Percentiles rank a stretch among this genome's conserved stretches.
Conservation (phyloP, 2,888 invertebrate species). For the Ganaspis brasiliensis region DNA sequence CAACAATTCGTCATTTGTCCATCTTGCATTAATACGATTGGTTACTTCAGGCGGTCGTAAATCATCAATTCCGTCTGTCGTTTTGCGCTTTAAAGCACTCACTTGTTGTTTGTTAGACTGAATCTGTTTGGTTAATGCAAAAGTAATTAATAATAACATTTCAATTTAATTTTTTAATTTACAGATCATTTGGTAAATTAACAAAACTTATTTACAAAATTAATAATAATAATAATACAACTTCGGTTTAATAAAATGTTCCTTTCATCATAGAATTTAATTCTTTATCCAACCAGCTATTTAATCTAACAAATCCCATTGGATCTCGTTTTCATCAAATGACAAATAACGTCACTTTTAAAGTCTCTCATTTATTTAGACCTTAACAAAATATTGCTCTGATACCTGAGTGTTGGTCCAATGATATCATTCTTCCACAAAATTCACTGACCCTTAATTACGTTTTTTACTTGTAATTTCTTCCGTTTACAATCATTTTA, state of each 20-base stretch:
- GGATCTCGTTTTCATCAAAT: too few relatives aligned
- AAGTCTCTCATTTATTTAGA: conserved; percentile 21
- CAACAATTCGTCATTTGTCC: conserved; percentile 96
- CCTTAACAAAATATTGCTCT: conserved; percentile 9
- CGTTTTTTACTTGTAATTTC: too few relatives aligned
- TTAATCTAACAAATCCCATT: too few relatives aligned
- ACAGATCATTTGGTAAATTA: neutral
- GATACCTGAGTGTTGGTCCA: neutral
- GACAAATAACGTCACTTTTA: neutral
- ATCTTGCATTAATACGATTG: conserved; percentile 90
- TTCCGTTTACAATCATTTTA: too few relatives aligned
- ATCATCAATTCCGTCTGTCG: conserved; percentile 84
- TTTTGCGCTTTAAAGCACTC: conserved; percentile 92
- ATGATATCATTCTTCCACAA: neutral
- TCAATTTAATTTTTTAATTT: too few relatives aligned
- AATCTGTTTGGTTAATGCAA: conserved; percentile 84
- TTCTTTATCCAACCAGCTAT: too few relatives aligned
- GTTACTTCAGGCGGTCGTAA: conserved; percentile 85
- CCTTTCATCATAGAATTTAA: too few relatives aligned
- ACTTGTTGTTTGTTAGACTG: conserved; percentile 97
- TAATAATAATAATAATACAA: too few relatives aligned
- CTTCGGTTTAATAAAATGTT: too few relatives aligned
- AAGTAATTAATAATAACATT: too few relatives aligned
- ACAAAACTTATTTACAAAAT: too few relatives aligned
- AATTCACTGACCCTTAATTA: neutral